A percentile compares a stretch with the other conserved stretches of the same genome.
Conservation (phyloP, 2,113 vertebrate species). For the Colinus virginianus region DNA sequence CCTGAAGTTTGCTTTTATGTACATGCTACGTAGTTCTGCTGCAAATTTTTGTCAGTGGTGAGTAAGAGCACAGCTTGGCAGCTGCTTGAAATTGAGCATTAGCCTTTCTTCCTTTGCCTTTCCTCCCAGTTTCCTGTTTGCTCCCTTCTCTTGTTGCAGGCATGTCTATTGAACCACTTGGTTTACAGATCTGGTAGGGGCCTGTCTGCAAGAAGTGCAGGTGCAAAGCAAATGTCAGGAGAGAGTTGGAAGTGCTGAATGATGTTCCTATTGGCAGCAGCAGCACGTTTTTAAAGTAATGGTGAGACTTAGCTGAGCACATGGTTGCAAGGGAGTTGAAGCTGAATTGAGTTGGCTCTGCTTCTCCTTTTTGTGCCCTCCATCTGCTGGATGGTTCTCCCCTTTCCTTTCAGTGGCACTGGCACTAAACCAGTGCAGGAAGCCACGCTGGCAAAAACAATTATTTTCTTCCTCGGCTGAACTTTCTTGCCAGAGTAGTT, state of each 20-base stretch:
- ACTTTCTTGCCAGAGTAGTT: constrained; percentile 9
- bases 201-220: neutral
- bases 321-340: neutral
- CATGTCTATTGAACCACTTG: neutral
- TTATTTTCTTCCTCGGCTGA: neutral
- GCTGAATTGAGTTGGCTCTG: neutral
- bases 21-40: neutral
- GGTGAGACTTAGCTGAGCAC: neutral
- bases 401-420: neutral
- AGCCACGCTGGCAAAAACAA: constrained; percentile 31
- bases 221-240: neutral
- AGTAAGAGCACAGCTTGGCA: neutral
- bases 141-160: neutral
- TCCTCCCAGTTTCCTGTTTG: neutral
- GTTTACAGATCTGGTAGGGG: neutral
- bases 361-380: neutral
- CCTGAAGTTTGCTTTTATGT: neutral
- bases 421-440: constrained; percentile 55
- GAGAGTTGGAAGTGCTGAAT: neutral
- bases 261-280: neutral
- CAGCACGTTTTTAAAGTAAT: neutral
- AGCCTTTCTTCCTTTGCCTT: neutral
- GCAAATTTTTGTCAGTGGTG: neutral
- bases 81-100: neutral
- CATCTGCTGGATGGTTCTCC: neutral